Percentiles rank a stretch among this genome's conserved stretches.
Conservation (phyloP, 2,888 invertebrate species). For the Brachyptera risi region DNA sequence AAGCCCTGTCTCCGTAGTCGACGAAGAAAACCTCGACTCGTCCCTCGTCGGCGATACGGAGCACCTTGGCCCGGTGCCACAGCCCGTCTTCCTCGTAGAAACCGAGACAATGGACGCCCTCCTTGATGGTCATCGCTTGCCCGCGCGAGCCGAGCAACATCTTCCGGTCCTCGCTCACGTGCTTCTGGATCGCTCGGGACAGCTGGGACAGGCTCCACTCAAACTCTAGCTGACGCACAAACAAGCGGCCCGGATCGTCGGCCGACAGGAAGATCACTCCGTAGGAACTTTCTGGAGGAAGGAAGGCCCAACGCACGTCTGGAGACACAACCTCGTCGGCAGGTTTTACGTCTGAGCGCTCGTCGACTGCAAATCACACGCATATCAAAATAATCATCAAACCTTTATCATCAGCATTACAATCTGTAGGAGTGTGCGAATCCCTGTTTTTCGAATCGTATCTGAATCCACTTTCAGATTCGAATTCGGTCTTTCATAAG, state of each 20-base stretch:
- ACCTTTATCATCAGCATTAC: no score
- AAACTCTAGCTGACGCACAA: constrained; percentile 50
- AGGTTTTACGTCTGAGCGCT: no score
- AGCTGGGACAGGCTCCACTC: constrained; percentile 44
- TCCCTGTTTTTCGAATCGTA: no score
- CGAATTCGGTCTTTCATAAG: no score
- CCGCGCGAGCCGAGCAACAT: no score
- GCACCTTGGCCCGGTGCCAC: constrained; percentile 24
- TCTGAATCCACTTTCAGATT: no score
- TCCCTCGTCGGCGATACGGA: constrained; percentile 12
- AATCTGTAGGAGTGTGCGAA: no score
- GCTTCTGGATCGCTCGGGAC: constrained; percentile 46
- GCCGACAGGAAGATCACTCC: constrained; percentile 48
- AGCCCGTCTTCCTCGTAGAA: neutral
- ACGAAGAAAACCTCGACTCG: constrained; percentile 54
- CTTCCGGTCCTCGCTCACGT: constrained; percentile 34
- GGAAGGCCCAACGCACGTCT: constrained; percentile 52
- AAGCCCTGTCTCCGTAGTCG: constrained; percentile 57
- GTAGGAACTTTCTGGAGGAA: constrained; percentile 45
- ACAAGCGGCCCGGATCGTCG: constrained; percentile 49
- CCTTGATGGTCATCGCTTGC: constrained; percentile 39
- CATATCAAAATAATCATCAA: no score
- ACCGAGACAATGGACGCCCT: constrained; percentile 49
- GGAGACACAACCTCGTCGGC: no score
- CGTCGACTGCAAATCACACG: no score